phyloP scores from a whole-genome alignment of 2,113 vertebrate genomes.

The Atractosteus spatula region DNA sequence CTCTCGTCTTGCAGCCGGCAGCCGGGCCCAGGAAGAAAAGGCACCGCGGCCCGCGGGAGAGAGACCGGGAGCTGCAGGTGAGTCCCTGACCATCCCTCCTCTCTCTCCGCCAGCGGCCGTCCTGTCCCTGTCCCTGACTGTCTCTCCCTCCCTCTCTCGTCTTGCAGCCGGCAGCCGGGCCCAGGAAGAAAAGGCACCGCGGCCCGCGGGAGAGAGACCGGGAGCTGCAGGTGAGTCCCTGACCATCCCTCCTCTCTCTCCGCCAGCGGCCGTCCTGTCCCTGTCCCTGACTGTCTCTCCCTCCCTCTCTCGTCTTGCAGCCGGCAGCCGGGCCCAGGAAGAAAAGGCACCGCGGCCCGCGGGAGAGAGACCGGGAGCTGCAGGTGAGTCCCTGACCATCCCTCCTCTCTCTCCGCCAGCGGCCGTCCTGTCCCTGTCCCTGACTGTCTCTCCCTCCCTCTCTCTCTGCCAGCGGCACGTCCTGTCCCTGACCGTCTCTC shows the following conservation, averaged over 20 bases:
- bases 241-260: not conserved
- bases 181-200: constrained; percentile 63
- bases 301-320: constrained; percentile 41
- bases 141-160: constrained; percentile 41
- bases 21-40: constrained; percentile 59
- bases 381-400: constrained; percentile 40
- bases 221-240: constrained; percentile 53
- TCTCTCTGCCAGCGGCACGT: too few relatives aligned
- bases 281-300: too few relatives aligned
- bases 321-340: constrained; percentile 53
- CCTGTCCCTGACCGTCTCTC: too few relatives aligned
- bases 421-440: constrained; percentile 79
- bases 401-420: constrained; percentile 51
- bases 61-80: constrained; percentile 62
- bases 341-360: constrained; percentile 56
- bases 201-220: constrained; percentile 60
- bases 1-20: constrained; percentile 42
- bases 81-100: not conserved
- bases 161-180: constrained; percentile 42
- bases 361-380: constrained; percentile 62
- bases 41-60: constrained; percentile 59
- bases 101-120: constrained; percentile 72
- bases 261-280: constrained; percentile 79
- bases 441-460: too few relatives aligned
- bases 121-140: constrained; percentile 74